Base-by-base conservation (phyloP, 2,888 invertebrate genomes). In the Abrostola triplasia region DNA sequence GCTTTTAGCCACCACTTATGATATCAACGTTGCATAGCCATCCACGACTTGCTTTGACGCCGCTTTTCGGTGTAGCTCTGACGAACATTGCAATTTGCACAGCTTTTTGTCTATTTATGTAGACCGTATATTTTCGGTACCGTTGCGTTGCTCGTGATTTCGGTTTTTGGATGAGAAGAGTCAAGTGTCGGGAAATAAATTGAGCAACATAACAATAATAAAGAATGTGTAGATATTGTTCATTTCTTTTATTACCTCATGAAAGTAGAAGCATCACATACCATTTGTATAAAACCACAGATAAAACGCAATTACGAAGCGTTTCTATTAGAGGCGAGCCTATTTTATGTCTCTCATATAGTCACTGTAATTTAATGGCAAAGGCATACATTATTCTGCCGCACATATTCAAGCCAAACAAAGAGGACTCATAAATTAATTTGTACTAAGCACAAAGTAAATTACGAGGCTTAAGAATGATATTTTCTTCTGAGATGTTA, bases 391-490 rank as follows among this genome's bases (percentile, higher is more conserved):
- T 70, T 65, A 67, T 55, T 57, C 62, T 50, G 52, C 13, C 44
- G 57, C 37, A 59, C 38, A 64, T 60, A 42, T 65, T 63, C 36
- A 49, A 47, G 36, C 41, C 59, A 61, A 74, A 69, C 74, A 77
- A 74, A 70, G 69, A 52, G 56, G 54, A 51, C 59, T 61, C 64
- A 61, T 79, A 79, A 79, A 60, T 64, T 57, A 58, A 79, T 79
- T 60, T 66, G 35, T 57, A 50, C 42, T 56, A 47, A 47, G 5
- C 44, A 47, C 9, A 47, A 47, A 47, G 13, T 47, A 47, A 24
- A 47, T 47, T 24, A 47, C 44, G 44, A 24, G 2, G 9, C 40
- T 37, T 44, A 59, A 48, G 52, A 57, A 44, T 65, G 44, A 36
- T 59, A 59, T 59, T 59, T 56, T 64, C 24, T 58, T 13, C 11